phyloP scores from a whole-genome alignment of 2,888 invertebrate species.

The Rhabditophanes sp. region DNA sequence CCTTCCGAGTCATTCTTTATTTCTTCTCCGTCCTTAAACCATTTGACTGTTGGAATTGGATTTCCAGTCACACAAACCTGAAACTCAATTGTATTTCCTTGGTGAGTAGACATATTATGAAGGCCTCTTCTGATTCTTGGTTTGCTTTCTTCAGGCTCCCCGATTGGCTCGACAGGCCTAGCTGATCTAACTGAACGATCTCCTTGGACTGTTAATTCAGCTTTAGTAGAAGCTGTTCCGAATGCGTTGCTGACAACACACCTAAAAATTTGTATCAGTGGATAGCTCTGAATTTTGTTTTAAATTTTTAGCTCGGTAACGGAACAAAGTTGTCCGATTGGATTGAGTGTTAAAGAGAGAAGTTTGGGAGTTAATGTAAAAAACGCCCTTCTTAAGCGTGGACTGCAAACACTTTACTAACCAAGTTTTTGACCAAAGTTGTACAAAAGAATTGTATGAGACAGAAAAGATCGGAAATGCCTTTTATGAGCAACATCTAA shows the following conservation, averaged over 20 bases:
- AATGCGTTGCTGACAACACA: conserved; percentile 38
- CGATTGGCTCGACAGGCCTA: too few relatives aligned
- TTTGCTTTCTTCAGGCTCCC: conserved; percentile 34
- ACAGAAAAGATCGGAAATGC: too few relatives aligned
- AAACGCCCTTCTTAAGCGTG: too few relatives aligned
- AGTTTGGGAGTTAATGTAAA: too few relatives aligned
- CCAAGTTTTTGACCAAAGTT: too few relatives aligned
- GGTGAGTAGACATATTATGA: conserved; percentile 39
- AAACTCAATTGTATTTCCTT: conserved; percentile 44
- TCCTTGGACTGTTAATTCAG: conserved; percentile 40
- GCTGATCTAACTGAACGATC: conserved; percentile 8
- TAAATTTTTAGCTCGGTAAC: too few relatives aligned
- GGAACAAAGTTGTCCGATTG: too few relatives aligned
- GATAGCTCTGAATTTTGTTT: background rate
- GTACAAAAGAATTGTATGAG: too few relatives aligned
- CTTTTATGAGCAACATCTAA: too few relatives aligned
- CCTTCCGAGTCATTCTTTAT: conserved; percentile 29
- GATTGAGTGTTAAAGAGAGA: too few relatives aligned
- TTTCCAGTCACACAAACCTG: conserved; percentile 45
- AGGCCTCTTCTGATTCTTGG: conserved; percentile 41
- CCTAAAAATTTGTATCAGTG: too few relatives aligned
- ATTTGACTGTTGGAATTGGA: conserved; percentile 46
- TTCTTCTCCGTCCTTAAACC: conserved; percentile 44
- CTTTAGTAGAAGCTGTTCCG: conserved; percentile 44
- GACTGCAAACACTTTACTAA: too few relatives aligned